These are phyloP conservation scores for Boloria selene DNA, from an alignment of 2,888 invertebrate genomes.

Conservation along the genomic window DNA sequence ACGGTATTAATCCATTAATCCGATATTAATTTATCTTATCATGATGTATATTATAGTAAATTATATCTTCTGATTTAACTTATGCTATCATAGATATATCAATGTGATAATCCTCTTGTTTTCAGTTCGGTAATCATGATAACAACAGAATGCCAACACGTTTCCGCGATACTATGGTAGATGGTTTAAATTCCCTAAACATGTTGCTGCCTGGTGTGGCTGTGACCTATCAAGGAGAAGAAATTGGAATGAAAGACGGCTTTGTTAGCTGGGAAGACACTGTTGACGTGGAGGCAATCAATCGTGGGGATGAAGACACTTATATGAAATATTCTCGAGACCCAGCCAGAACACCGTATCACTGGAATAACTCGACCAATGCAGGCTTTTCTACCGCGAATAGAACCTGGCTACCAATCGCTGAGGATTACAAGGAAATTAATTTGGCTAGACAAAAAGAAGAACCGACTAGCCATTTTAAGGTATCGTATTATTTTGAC, in stretches of 20 bases:
- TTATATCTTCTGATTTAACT: no score
- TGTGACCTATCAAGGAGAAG: constrained; percentile 92
- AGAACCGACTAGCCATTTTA: constrained; percentile 77
- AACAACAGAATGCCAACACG: constrained; percentile 84
- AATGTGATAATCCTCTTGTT: constrained; percentile 16
- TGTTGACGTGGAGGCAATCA: constrained; percentile 80
- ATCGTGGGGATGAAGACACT: constrained; percentile 76
- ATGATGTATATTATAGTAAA: no score
- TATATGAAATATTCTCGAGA: constrained; percentile 82
- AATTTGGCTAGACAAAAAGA: constrained; percentile 82
- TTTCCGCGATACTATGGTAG: constrained; percentile 84
- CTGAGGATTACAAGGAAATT: constrained; percentile 80
- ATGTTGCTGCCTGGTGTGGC: constrained; percentile 89
- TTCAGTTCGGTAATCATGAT: constrained; percentile 87
- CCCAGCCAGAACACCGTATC: constrained; percentile 85
- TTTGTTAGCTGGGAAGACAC: constrained; percentile 82
- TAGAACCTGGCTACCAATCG: constrained; percentile 86
- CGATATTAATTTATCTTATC: no score
- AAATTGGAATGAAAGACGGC: constrained; percentile 87
- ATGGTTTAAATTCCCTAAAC: constrained; percentile 86
- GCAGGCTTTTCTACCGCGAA: constrained; percentile 84
- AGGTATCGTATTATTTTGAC: constrained; percentile 48
- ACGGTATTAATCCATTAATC: no score
- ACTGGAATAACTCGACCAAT: constrained; percentile 82
- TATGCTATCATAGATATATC: no score